A percentile compares a stretch with the other conserved stretches of the same genome.
Evolutionary conservation across 2,888 invertebrate genomes (phyloP).

Genomic region (Nesidiocoris tenuis): DNA sequence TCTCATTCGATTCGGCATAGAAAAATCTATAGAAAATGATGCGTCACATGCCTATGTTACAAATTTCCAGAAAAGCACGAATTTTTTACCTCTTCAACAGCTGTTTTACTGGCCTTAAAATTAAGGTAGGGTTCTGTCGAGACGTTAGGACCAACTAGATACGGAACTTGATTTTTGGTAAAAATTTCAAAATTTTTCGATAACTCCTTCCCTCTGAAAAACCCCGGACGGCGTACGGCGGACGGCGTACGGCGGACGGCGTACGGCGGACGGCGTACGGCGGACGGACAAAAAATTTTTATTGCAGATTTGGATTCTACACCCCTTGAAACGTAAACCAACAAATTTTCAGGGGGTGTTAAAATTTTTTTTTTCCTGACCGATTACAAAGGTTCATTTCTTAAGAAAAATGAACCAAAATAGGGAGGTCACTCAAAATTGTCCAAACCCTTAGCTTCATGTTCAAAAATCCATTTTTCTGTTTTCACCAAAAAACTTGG

Average conservation of each 20-base stretch:
- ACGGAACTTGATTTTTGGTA: neutral
- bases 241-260: neutral
- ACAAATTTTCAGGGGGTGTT: neutral
- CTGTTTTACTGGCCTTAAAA: neutral
- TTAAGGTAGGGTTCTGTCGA: neutral
- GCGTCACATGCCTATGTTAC: neutral
- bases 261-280: neutral
- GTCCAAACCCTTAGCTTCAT: too few relatives aligned
- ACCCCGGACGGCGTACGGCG: neutral
- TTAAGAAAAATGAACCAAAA: neutral
- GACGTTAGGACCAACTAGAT: neutral
- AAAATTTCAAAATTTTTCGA: neutral
- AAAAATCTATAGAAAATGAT: neutral
- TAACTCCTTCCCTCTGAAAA: neutral
- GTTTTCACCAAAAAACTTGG: too few relatives aligned
- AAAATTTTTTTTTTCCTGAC: neutral
- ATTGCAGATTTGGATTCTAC: neutral
- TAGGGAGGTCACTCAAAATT: too few relatives aligned
- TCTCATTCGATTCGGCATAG: neutral
- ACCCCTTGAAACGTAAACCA: neutral
- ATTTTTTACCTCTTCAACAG: neutral
- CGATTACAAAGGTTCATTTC: neutral
- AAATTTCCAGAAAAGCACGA: neutral
- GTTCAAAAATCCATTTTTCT: too few relatives aligned
- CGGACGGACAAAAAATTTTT: neutral